phyloP scores from a whole-genome alignment of 2,113 vertebrate genomes.

The Heliornis fulica region DNA sequence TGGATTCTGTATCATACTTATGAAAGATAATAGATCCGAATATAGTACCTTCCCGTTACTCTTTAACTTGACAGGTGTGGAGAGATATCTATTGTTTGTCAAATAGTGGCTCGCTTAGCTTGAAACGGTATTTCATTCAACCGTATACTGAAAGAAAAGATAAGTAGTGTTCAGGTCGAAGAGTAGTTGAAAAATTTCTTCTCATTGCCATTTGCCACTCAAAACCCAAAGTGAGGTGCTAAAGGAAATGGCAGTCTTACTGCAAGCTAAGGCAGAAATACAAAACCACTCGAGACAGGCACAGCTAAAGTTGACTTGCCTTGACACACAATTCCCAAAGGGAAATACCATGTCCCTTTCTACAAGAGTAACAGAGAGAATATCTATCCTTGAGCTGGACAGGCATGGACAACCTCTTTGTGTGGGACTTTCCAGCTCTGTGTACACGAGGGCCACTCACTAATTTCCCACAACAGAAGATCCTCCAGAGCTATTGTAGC shows the following conservation, averaged over 20 bases:
- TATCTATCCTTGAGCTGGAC: neutral
- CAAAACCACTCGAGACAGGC: conserved; percentile 34
- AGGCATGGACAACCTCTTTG: neutral
- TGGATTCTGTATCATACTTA: conserved; percentile 54
- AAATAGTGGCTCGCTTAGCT: neutral
- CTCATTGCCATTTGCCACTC: neutral
- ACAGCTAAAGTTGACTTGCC: neutral
- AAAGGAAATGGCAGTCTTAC: conserved; percentile 17
- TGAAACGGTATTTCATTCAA: neutral
- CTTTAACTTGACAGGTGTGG: conserved; percentile 52
- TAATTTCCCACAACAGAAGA: neutral
- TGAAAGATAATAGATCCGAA: conserved; percentile 17
- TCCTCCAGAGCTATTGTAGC: neutral
- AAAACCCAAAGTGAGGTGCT: neutral
- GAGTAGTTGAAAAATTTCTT: neutral
- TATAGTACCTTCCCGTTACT: conserved; percentile 43
- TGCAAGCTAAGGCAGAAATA: neutral
- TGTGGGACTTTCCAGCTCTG: neutral
- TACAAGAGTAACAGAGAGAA: neutral
- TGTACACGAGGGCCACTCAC: neutral
- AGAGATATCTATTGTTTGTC: conserved; percentile 51
- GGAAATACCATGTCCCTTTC: neutral
- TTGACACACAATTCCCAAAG: neutral
- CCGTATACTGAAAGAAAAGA: neutral
- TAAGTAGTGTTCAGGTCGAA: neutral